Percentiles rank a stretch among this genome's conserved stretches.
Evolutionary conservation across 2,888 invertebrate genomes (phyloP).

Genomic region (Drosophila kambysellisi): DNA sequence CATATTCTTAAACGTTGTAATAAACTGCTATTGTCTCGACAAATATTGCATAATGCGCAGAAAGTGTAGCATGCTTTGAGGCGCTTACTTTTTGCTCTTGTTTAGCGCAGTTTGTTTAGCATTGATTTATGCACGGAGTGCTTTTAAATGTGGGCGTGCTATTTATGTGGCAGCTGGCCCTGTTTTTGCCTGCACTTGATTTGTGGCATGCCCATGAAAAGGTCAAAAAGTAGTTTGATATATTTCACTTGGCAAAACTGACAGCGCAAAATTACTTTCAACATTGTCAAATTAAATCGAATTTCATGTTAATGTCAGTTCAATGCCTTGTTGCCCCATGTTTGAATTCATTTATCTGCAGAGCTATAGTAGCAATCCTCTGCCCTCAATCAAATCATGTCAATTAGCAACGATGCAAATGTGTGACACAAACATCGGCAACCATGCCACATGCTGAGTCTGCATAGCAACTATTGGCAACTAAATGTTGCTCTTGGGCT

Average conservation of each 20-base stretch:
- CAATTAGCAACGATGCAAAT: conserved; percentile 69
- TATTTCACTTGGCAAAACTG: conserved; percentile 23
- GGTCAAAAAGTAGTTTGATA: conserved; percentile 62
- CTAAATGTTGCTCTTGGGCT: conserved; percentile 41
- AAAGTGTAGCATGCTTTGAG: conserved; percentile 47
- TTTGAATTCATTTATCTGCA: conserved; percentile 40
- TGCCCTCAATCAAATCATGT: conserved; percentile 53
- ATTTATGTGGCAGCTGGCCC: conserved; percentile 62
- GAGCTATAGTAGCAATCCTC: conserved; percentile 10
- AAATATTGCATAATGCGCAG: conserved; percentile 61
- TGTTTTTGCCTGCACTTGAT: conserved; percentile 60
- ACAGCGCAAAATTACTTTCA: conserved; percentile 47
- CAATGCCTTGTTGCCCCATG: conserved; percentile 17
- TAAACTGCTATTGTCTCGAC: conserved; percentile 20
- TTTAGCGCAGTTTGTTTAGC: conserved; percentile 41
- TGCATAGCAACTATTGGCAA: conserved; percentile 1
- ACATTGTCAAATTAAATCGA: conserved; percentile 58
- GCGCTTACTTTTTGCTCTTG: conserved; percentile 28
- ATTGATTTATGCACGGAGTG: conserved; percentile 69
- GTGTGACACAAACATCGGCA: conserved; percentile 27
- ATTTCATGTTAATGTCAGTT: conserved; percentile 49
- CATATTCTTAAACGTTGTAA: conserved; percentile 25
- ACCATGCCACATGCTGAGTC: conserved; percentile 8
- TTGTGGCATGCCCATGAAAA: conserved; percentile 55
- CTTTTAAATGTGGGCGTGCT: conserved; percentile 64